Percentiles rank a stretch among this genome's conserved stretches.
Evolutionary conservation across 1,140 invertebrate species (phyloP).

Genomic region (Papilio aristodemus): DNA sequence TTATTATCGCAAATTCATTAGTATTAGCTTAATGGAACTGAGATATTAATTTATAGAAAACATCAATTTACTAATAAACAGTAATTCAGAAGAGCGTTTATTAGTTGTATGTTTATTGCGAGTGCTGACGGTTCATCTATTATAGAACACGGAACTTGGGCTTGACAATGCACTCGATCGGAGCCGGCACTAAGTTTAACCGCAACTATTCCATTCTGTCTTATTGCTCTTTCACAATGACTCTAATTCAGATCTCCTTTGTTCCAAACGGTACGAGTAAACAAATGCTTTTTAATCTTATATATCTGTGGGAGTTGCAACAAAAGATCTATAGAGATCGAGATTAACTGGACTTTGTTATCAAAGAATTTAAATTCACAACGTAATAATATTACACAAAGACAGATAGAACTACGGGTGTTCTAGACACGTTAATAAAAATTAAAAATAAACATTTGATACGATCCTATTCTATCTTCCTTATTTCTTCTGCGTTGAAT

Average conservation of each 20-base stretch:
- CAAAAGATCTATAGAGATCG: not conserved
- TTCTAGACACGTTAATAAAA: no score
- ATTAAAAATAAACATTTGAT: no score
- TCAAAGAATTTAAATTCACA: no score
- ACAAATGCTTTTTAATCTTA: slow-evolving; percentile 16
- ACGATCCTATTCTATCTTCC: no score
- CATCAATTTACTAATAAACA: slow-evolving; percentile 13
- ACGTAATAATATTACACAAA: no score
- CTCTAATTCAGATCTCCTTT: slow-evolving; percentile 20
- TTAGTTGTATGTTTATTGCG: slow-evolving; percentile 23
- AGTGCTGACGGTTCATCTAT: slow-evolving; percentile 29
- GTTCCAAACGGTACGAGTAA: slow-evolving; percentile 2
- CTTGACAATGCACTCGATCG: slow-evolving; percentile 30
- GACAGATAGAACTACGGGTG: no score
- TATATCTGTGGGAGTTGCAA: not conserved
- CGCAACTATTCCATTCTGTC: slow-evolving; percentile 22
- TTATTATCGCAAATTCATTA: no score
- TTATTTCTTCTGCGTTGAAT: no score
- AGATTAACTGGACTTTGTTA: no score
- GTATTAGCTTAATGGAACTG: not conserved
- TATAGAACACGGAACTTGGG: slow-evolving; percentile 30
- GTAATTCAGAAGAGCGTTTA: slow-evolving; percentile 6
- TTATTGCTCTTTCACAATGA: slow-evolving; percentile 23
- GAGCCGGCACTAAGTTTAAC: slow-evolving; percentile 19
- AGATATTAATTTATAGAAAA: slow-evolving; percentile 2